Conservation (phyloP, 2,888 invertebrate species). For the Drosophila leonis region DNA sequence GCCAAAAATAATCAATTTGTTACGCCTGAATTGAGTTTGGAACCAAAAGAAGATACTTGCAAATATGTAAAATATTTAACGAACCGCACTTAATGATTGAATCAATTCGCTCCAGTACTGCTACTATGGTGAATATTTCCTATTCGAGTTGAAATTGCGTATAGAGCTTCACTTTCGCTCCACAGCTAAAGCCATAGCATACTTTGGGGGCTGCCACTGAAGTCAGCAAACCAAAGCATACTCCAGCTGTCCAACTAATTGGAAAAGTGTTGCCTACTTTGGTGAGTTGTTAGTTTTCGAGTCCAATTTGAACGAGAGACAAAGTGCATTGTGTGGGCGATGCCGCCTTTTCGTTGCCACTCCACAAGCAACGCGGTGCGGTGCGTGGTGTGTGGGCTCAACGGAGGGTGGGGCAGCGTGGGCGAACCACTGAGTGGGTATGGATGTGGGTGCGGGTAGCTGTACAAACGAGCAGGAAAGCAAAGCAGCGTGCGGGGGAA, state of each 20-base stretch:
- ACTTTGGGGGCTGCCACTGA: conserved; percentile 36
- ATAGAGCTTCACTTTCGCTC: conserved; percentile 19
- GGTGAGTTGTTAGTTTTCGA: conserved; percentile 22
- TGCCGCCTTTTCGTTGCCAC: conserved; percentile 24
- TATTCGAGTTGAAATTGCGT: neutral
- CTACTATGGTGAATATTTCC: neutral
- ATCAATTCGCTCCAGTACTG: neutral
- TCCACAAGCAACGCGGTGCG: conserved; percentile 27
- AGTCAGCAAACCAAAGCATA: conserved; percentile 34
- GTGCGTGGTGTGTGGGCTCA: conserved; percentile 54
- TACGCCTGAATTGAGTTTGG: neutral
- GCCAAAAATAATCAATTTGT: conserved; percentile 12
- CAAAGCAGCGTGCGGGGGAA: neutral
- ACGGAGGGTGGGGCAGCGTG: conserved; percentile 41
- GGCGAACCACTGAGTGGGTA: conserved; percentile 20
- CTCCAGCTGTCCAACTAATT: conserved; percentile 13
- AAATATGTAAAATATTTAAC: neutral
- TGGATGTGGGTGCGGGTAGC: conserved; percentile 39
- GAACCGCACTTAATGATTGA: neutral
- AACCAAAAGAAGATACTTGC: neutral
- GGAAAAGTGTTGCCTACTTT: conserved; percentile 49
- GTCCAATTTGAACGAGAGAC: conserved; percentile 15
- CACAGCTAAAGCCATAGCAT: conserved; percentile 42
- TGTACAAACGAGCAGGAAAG: conserved; percentile 1
- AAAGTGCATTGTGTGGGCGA: conserved; percentile 40